phyloP scores from a whole-genome alignment of 2,888 invertebrate genomes.

The Octodonta nipae region DNA sequence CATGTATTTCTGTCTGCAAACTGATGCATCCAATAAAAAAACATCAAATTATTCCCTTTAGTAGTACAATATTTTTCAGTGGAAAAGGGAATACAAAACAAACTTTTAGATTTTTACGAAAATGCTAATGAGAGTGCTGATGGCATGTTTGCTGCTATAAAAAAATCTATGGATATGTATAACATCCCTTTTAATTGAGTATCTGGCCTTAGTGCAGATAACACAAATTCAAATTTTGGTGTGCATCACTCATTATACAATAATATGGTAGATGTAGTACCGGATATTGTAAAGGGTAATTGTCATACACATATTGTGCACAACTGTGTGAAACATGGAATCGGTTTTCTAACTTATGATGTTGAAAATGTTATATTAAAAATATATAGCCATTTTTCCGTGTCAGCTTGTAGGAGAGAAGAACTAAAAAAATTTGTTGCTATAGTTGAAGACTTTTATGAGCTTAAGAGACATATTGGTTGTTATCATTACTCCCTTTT shows the following conservation, averaged over 20 bases:
- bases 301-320: conserved; percentile 18
- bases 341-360: conserved; percentile 11
- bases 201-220: conserved; percentile 25
- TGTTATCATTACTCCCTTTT: neutral
- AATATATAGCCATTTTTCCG: conserved; percentile 12
- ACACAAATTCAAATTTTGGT: conserved; percentile 25
- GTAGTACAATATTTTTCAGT: too few relatives aligned
- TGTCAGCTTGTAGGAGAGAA: conserved; percentile 12
- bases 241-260: conserved; percentile 12
- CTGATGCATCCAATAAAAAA: too few relatives aligned
- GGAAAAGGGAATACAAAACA: too few relatives aligned
- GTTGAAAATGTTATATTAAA: conserved; percentile 16
- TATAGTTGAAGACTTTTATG: conserved; percentile 13
- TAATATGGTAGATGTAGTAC: conserved; percentile 11
- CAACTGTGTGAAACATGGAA: conserved; percentile 14
- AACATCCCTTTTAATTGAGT: conserved; percentile 19
- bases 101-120: too few relatives aligned
- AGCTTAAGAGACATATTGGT: conserved; percentile 9
- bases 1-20: too few relatives aligned
- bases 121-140: too few relatives aligned
- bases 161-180: conserved; percentile 15
- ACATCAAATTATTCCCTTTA: too few relatives aligned
- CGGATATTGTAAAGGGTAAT: conserved; percentile 14
- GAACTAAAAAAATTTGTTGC: too few relatives aligned
- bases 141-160: too few relatives aligned